Evolutionary conservation across 2,113 vertebrate species (phyloP).

Genomic region (Etheostoma spectabile): DNA sequence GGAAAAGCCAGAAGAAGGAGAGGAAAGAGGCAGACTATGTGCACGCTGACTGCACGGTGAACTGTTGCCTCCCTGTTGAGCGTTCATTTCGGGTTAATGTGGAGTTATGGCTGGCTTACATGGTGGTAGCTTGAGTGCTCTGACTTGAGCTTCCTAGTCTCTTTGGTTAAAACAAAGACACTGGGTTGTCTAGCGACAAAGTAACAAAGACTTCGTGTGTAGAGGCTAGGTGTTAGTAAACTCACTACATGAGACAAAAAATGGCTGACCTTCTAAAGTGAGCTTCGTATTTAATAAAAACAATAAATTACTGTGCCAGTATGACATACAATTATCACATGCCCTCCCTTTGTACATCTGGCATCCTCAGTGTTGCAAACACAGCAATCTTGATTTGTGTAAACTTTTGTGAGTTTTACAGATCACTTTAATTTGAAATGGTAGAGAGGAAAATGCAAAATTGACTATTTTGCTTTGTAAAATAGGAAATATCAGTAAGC

Average conservation of each 20-base stretch:
- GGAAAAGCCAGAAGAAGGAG: conserved; percentile 2
- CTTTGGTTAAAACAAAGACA: conserved; percentile 15
- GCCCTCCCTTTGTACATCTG: not conserved
- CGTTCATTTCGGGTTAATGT: conserved; percentile 74
- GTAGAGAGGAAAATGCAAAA: not conserved
- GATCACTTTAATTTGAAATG: conserved; percentile 24
- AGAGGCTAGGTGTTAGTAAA: not conserved
- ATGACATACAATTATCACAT: conserved; percentile 12
- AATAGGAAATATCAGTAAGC: conserved; percentile 13
- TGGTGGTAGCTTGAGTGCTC: conserved; percentile 32
- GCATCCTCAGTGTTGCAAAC: conserved; percentile 14
- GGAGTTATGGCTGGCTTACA: conserved; percentile 49
- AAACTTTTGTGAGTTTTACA: conserved; percentile 13
- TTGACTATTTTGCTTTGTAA: not conserved
- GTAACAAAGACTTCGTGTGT: conserved; percentile 11
- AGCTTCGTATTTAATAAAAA: conserved; percentile 18
- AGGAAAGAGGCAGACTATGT: not conserved
- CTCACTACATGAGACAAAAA: not conserved
- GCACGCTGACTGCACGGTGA: conserved; percentile 32
- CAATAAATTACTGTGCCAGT: conserved; percentile 17
- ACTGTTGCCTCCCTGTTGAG: conserved; percentile 51
- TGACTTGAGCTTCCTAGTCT: conserved; percentile 29
- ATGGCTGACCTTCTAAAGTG: conserved; percentile 11
- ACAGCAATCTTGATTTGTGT: conserved; percentile 34
- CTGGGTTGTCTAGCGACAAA: not conserved